Evolutionary conservation across 2,888 invertebrate genomes (phyloP), one percentile per base, ranked within the genome.

Genomic region (Matsumyia berberina): DNA sequence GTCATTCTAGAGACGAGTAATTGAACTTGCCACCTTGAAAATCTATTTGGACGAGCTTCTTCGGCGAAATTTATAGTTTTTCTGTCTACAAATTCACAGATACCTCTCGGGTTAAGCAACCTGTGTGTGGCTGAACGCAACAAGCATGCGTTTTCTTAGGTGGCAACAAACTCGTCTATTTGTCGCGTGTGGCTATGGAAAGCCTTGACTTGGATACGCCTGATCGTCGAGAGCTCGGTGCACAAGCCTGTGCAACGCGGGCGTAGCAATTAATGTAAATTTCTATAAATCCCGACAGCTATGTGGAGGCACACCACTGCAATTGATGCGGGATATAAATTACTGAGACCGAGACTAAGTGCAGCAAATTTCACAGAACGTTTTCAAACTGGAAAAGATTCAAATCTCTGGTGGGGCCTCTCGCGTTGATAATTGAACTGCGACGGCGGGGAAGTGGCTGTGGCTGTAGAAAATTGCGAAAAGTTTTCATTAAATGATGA

Each of bases 11-110:
- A 46, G 64, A 79, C 70, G 55, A 70, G 70, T 60, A 74, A 76
- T 85, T 85, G 80, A 85, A 80, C 85, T 80, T 76, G 80, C 85
- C 85, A 76, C 85, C 74, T 85, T 80, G 74, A 80, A 80, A 64
- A 58, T 55, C 31, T 55, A 49, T 73, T 60, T 60, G 31, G 49
- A 57, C 17, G 19, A 53, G 39, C 53, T 51, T 42, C 39, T 35
- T 57, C 44, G 29, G 35, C 15, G n/a, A 37, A 37, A 33, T n/a
- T n/a, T 29, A 35, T 29, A 35, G 35, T 35, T 57, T n/a, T 31
- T 57, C 37, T 57, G 76, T 57, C 37, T 46, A 66, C 29, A 37
- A 17, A n/a, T 46, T 11, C 0, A 5, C 72, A 15, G 29, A 55
- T 44, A 39, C 39, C 19, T 73, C n/a, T 51, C 29, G 39, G 49